phyloP scores from a whole-genome alignment of 2,888 invertebrate species.

The Xestoiulus laeticollis region DNA sequence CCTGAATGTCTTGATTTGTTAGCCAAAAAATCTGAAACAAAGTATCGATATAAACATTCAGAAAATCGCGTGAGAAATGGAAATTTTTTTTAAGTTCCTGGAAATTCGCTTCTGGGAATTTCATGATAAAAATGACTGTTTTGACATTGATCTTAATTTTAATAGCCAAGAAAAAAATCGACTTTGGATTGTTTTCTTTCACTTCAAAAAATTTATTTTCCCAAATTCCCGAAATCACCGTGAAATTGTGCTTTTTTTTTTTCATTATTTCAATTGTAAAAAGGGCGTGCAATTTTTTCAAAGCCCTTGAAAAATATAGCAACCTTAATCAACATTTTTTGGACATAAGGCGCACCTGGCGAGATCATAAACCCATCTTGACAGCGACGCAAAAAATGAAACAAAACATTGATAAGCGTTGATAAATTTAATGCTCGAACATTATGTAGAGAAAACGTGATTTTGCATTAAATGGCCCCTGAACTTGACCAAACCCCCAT shows the following conservation, averaged over 20 bases:
- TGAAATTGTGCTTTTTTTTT: neutral
- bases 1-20: no score
- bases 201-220: neutral
- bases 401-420: slow-evolving; percentile 12
- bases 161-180: neutral
- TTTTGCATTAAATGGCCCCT: neutral
- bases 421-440: neutral
- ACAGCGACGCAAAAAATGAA: neutral
- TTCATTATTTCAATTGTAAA: neutral
- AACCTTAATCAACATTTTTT: neutral
- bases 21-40: neutral
- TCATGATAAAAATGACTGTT: neutral
- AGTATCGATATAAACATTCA: neutral
- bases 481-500: neutral
- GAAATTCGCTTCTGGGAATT: neutral
- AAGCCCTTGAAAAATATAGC: neutral
- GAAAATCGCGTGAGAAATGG: no score
- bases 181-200: neutral
- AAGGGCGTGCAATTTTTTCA: neutral
- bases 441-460: neutral
- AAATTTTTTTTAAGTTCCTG: neutral
- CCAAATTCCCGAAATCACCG: slow-evolving; percentile 4
- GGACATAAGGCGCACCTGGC: neutral
- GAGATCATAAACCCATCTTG: neutral
- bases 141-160: slow-evolving; percentile 26